These are phyloP conservation scores for Parotocinclus haroldoi DNA, from an alignment of 2,797 vertebrate genomes.

Conservation along the genomic window DNA sequence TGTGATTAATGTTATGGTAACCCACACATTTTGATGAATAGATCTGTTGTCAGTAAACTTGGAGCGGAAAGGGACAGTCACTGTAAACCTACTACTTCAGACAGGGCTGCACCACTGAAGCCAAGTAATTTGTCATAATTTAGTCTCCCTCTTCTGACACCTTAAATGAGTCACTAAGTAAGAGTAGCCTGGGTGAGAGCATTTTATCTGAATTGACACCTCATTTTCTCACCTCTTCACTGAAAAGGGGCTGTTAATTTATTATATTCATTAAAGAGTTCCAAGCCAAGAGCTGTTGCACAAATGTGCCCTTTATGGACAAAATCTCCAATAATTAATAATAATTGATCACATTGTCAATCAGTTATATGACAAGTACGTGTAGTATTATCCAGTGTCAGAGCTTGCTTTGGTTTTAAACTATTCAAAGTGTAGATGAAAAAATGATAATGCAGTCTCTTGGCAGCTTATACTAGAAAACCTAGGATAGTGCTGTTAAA, in stretches of 20 bases:
- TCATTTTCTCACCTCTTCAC: constrained; percentile 13
- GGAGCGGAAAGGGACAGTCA: no score
- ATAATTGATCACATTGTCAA: no score
- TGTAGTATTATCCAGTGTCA: not conserved
- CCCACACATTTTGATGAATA: no score
- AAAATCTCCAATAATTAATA: not conserved
- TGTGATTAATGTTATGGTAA: no score
- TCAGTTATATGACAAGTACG: not conserved
- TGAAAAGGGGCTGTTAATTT: constrained; percentile 46
- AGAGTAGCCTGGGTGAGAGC: constrained; percentile 13
- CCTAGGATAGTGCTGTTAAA: no score
- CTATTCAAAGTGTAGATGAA: not conserved
- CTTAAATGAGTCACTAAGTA: not conserved
- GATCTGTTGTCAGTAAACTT: no score
- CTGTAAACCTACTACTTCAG: no score
- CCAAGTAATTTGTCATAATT: constrained; percentile 6
- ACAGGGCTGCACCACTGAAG: no score
- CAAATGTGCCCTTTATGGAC: not conserved
- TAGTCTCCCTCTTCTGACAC: constrained; percentile 17
- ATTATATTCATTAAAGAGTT: constrained; percentile 22
- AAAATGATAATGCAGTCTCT: not conserved
- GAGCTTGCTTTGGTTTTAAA: no score
- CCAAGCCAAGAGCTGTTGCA: not conserved
- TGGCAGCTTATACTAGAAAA: no score
- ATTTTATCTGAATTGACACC: constrained; percentile 17